Conservation (phyloP, 2,888 invertebrate species). For the Sialis fuliginosa region DNA sequence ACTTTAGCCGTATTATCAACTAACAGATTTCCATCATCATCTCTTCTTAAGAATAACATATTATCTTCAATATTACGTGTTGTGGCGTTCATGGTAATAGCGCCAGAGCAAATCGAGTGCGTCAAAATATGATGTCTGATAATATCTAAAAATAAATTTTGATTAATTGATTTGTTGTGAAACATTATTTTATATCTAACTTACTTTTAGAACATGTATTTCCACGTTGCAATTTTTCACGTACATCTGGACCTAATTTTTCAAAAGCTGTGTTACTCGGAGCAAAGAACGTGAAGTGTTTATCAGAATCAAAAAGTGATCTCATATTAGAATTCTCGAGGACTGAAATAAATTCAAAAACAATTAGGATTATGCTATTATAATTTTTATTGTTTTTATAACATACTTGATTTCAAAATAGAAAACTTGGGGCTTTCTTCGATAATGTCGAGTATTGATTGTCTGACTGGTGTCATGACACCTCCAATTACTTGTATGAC, state of each 20-base stretch:
- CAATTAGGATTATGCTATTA: not conserved
- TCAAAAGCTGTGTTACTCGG: slow-evolving; percentile 49
- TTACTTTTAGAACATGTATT: slow-evolving; percentile 40
- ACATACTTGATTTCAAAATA: slow-evolving; percentile 30
- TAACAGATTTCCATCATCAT: slow-evolving; percentile 30
- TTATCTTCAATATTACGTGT: slow-evolving; percentile 32
- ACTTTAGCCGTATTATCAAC: slow-evolving; percentile 40
- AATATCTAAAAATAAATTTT: slow-evolving; percentile 29
- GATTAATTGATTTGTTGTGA: not conserved
- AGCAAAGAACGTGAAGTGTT: slow-evolving; percentile 44
- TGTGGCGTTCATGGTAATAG: slow-evolving; percentile 33
- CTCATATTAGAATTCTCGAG: slow-evolving; percentile 37
- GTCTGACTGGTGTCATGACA: slow-evolving; percentile 35
- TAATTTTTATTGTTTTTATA: not conserved
- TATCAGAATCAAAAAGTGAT: slow-evolving; percentile 30
- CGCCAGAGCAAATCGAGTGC: slow-evolving; percentile 45
- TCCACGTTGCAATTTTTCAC: slow-evolving; percentile 33
- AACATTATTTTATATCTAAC: slow-evolving; percentile 13
- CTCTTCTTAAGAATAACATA: slow-evolving; percentile 28
- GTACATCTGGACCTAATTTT: slow-evolving; percentile 31
- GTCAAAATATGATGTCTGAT: slow-evolving; percentile 47
- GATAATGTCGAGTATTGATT: slow-evolving; percentile 37
- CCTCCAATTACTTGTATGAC: slow-evolving; percentile 44
- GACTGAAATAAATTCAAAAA: slow-evolving; percentile 22
- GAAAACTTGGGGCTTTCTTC: slow-evolving; percentile 36